Evolutionary conservation across 2,888 invertebrate species (phyloP), one percentile per base, ranked within the genome.

Genomic region (Andrena minutula): DNA sequence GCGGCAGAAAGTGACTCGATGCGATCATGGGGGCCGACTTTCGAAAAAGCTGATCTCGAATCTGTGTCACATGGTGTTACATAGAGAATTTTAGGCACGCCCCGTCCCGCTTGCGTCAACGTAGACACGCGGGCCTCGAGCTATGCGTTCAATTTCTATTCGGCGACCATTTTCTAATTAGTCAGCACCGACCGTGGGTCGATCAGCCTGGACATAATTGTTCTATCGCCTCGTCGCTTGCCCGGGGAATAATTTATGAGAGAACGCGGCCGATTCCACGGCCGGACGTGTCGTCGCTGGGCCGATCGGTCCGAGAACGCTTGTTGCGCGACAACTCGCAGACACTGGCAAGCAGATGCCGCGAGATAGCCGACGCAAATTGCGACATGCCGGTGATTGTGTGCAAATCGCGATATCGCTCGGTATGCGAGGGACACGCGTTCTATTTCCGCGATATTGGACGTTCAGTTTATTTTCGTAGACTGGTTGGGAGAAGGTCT

Each of bases 11-110:
- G 77, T 73, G 73, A 86, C 65, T 86, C 76, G 56, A 51, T 63
- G 61, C 83, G 82, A 74, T 76, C 78, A 76, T 80, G 78, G 73
- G 80, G 82, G 76, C 77, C 81, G 79, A 86, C 87, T 88, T 88
- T 88, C 89, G 82, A 88, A 84, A 88, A 88, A 87, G 83, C 79
- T 84, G 86, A 87, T 89, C 89, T 82, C 71, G 80, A 86, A 88
- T 89, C 84, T 89, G 83, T 88, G 88, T 89, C 87, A 87, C 84
- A 79, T 78, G 79, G 63, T 75, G 85, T 84, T 85, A 88, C 85
- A 88, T 88, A 88, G 87, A 84, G 89, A 75, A 88, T 88, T 89
- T 88, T 88, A 88, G 89, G 87, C 88, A 88, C 88, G 88, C 86
- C 85, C 77, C 71, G 64, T 26, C 5, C 16, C 60, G 60, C 58